Conservation (phyloP, 2,113 vertebrate genomes). For the Dissostichus mawsoni region DNA sequence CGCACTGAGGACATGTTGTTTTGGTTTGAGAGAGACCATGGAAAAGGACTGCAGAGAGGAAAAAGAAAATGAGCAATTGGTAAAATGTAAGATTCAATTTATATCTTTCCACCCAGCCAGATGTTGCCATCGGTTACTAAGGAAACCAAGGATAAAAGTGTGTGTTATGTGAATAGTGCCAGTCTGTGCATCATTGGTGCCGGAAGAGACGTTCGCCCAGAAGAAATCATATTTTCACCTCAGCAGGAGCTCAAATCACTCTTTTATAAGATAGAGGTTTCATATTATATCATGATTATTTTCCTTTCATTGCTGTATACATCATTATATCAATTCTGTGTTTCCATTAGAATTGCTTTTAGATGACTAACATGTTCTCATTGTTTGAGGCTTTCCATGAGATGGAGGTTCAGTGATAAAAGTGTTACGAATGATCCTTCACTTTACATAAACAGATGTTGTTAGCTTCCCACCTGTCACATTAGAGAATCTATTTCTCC, state of each 20-base stretch:
- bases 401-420: not conserved
- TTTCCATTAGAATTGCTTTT: not conserved
- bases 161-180: not conserved
- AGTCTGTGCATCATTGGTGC: not conserved
- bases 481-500: not conserved
- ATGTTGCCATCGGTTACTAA: slow-evolving; percentile 45
- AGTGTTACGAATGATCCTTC: not conserved
- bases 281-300: slow-evolving; percentile 11
- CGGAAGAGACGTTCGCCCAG: slow-evolving; percentile 12
- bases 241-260: not conserved
- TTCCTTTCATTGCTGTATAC: not conserved
- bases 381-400: not conserved
- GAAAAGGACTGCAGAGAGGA: not conserved
- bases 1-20: not conserved
- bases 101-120: slow-evolving; percentile 9
- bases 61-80: slow-evolving; percentile 6
- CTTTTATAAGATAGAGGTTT: not conserved
- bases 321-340: not conserved
- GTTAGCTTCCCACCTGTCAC: not conserved
- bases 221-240: slow-evolving; percentile 1
- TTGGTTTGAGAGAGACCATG: too few relatives aligned
- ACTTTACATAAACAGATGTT: not conserved
- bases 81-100: slow-evolving; percentile 26
- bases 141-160: slow-evolving; percentile 41
- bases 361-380: not conserved